A percentile compares a stretch with the other conserved stretches of the same genome.
These are phyloP conservation scores for Echiichthys vipera DNA, from an alignment of 2,797 vertebrate genomes.

Conservation along the genomic window DNA sequence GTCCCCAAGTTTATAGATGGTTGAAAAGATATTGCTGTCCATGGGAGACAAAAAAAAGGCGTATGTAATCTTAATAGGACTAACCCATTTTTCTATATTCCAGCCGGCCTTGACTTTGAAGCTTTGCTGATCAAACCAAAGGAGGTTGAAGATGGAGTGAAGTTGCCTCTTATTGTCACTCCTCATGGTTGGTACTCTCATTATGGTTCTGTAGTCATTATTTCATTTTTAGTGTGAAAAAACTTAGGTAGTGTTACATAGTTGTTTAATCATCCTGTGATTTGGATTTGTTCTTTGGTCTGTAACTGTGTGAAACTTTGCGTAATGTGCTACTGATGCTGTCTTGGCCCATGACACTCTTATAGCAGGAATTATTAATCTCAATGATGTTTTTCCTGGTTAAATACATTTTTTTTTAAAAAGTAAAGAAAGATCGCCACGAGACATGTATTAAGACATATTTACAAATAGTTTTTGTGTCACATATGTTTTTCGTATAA, in stretches of 20 bases:
- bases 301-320: too few species aligned
- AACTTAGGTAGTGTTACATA: background rate
- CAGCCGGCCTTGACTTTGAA: slow-evolving; percentile 93
- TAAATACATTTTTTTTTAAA: too few species aligned
- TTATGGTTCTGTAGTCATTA: background rate
- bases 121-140: slow-evolving; percentile 91
- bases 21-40: background rate
- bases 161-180: slow-evolving; percentile 90
- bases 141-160: slow-evolving; percentile 76
- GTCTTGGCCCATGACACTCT: too few species aligned
- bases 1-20: background rate
- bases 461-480: too few species aligned
- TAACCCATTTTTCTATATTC: slow-evolving; percentile 31
- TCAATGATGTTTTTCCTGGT: too few species aligned
- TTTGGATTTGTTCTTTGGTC: too few species aligned
- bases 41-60: background rate
- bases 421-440: too few species aligned
- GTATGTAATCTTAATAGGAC: background rate
- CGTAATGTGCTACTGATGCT: too few species aligned
- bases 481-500: too few species aligned
- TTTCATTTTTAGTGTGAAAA: background rate
- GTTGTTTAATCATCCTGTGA: too few species aligned
- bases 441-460: too few species aligned
- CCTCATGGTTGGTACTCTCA: slow-evolving; percentile 90
- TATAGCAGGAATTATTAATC: too few species aligned